phyloP scores from a whole-genome alignment of 2,888 invertebrate genomes.

The Dione juno region DNA sequence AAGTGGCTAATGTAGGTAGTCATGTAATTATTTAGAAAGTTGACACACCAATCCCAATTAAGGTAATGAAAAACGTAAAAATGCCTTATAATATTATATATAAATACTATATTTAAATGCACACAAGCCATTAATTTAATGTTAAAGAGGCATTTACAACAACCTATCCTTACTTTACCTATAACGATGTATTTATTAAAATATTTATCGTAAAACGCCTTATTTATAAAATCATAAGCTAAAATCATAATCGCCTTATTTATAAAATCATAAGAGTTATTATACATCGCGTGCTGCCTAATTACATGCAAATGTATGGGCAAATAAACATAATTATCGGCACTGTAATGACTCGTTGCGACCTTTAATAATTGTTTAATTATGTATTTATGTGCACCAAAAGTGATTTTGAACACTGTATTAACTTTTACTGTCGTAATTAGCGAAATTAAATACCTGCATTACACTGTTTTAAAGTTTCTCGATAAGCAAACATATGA shows the following conservation, averaged over 20 bases:
- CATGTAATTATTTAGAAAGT: no score
- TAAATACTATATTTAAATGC: no score
- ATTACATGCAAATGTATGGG: conserved; percentile 56
- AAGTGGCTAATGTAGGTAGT: not conserved
- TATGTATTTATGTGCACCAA: conserved; percentile 16
- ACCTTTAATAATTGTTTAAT: conserved; percentile 18
- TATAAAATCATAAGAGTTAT: conserved; percentile 9
- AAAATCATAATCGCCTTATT: not conserved
- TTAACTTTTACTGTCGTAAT: not conserved
- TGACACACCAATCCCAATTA: no score
- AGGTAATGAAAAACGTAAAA: no score
- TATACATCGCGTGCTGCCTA: conserved; percentile 23
- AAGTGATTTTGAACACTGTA: conserved; percentile 13
- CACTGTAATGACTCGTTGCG: conserved; percentile 4
- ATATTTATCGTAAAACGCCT: not conserved
- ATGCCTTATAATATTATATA: no score
- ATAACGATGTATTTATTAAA: not conserved
- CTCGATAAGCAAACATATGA: not conserved
- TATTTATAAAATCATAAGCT: not conserved
- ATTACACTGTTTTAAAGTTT: not conserved
- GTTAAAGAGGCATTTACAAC: no score
- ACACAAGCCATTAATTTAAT: no score
- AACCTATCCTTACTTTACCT: no score
- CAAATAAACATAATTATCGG: conserved; percentile 43
- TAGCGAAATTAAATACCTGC: not conserved